A percentile compares a stretch with the other conserved stretches of the same genome.
Conservation (phyloP, 2,797 vertebrate species). For the Gambelia wislizenii region DNA sequence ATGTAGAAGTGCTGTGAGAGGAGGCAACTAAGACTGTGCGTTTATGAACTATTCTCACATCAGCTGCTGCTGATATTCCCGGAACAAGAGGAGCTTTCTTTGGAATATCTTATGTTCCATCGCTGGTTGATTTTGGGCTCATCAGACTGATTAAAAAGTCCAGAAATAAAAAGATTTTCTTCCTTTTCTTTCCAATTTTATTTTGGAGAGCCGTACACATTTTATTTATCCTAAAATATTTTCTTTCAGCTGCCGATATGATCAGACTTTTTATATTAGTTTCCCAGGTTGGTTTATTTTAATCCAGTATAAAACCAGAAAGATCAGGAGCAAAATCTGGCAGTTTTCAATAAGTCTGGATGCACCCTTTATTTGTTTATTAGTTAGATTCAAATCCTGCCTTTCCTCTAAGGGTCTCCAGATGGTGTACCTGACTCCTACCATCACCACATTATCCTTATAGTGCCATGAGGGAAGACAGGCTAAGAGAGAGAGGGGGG, state of each 20-base stretch:
- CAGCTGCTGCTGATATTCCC: neutral
- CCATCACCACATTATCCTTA: neutral
- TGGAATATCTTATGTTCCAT: neutral
- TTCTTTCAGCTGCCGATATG: too few relatives aligned
- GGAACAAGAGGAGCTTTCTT: neutral
- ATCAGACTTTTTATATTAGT: too few relatives aligned
- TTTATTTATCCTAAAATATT: too few relatives aligned
- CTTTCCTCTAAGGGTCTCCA: neutral
- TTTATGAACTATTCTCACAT: neutral
- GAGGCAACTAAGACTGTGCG: neutral
- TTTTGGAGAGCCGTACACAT: too few relatives aligned
- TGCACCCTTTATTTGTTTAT: too few relatives aligned
- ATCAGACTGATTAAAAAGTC: too few relatives aligned
- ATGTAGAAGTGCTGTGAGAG: neutral
- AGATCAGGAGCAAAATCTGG: too few relatives aligned
- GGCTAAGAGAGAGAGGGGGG: neutral
- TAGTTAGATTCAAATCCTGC: neutral
- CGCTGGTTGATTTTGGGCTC: neutral
- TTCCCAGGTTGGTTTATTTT: too few relatives aligned
- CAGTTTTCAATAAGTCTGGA: too few relatives aligned
- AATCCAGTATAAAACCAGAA: too few relatives aligned
- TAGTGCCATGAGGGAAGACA: neutral
- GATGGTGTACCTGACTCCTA: neutral
- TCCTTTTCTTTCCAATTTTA: too few relatives aligned
- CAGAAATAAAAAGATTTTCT: too few relatives aligned